Conservation (phyloP, 1,140 invertebrate species). For the Acyrthosiphon pisum region DNA sequence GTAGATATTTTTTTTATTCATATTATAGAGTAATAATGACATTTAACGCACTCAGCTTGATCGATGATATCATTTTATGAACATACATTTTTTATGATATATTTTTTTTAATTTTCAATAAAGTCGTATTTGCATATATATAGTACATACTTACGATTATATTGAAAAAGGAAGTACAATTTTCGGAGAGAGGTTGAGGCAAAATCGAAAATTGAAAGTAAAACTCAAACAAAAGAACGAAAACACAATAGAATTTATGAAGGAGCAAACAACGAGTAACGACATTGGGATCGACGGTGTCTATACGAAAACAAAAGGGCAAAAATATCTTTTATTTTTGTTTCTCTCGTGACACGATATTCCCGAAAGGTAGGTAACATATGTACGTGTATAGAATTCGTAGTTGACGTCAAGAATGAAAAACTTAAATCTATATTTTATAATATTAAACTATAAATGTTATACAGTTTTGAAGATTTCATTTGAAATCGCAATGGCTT, state of each 20-base stretch:
- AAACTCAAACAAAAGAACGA: constrained; percentile 1
- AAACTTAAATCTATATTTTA: not conserved
- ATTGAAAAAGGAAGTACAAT: not conserved
- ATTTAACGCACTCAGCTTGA: not conserved
- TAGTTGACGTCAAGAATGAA: not conserved
- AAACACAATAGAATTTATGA: not conserved
- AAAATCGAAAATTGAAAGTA: not conserved
- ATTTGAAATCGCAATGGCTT: not conserved
- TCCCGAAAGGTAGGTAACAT: not conserved
- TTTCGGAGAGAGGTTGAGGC: not conserved
- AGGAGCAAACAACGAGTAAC: not conserved
- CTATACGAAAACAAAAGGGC: not conserved
- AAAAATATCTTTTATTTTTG: constrained; percentile 18
- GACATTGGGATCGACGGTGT: not conserved
- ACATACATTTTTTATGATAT: not conserved
- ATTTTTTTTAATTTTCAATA: not conserved
- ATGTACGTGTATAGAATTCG: not conserved
- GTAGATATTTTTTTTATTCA: not conserved
- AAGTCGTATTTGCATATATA: not conserved
- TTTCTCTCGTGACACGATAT: not conserved
- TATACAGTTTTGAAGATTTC: not conserved
- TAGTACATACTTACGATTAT: not conserved
- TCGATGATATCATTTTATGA: not conserved
- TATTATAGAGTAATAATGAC: not conserved
- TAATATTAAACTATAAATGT: not conserved